phyloP scores from a whole-genome alignment of 2,797 vertebrate genomes.

The Amniataba percoides region DNA sequence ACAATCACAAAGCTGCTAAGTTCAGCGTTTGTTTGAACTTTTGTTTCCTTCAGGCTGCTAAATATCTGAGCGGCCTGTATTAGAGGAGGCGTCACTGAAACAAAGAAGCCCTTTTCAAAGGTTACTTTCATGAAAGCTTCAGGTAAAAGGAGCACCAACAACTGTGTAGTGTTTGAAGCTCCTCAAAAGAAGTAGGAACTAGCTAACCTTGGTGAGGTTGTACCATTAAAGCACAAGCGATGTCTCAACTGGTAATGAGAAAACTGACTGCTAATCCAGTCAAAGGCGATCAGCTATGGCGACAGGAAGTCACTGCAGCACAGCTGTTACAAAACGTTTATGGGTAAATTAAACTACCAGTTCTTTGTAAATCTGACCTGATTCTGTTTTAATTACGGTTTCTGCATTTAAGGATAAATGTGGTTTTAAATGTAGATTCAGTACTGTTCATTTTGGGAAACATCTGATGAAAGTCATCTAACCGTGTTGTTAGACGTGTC shows the following conservation, averaged over 20 bases:
- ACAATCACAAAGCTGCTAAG: not conserved
- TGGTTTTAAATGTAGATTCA: not conserved
- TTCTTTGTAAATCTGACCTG: not conserved
- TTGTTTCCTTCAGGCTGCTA: not conserved
- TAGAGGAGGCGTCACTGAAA: not conserved
- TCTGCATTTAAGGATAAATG: not conserved
- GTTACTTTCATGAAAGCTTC: not conserved
- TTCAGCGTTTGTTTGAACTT: not conserved
- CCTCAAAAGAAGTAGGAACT: too few species aligned
- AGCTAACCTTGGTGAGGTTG: too few species aligned
- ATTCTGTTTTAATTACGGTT: not conserved
- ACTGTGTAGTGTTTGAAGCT: not conserved
- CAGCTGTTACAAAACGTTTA: not conserved
- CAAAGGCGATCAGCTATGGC: not conserved
- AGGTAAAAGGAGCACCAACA: not conserved
- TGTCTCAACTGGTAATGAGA: not conserved
- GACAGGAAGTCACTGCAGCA: not conserved
- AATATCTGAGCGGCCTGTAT: not conserved
- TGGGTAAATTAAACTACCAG: not conserved
- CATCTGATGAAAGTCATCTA: not conserved
- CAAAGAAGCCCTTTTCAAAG: not conserved
- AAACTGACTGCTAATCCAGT: not conserved
- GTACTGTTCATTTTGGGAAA: not conserved
- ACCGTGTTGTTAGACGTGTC: not conserved
- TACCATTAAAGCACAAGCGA: not conserved